A percentile compares a stretch with the other conserved stretches of the same genome.
phyloP scores from a whole-genome alignment of 2,888 invertebrate genomes.

The Dendrolimus houi region DNA sequence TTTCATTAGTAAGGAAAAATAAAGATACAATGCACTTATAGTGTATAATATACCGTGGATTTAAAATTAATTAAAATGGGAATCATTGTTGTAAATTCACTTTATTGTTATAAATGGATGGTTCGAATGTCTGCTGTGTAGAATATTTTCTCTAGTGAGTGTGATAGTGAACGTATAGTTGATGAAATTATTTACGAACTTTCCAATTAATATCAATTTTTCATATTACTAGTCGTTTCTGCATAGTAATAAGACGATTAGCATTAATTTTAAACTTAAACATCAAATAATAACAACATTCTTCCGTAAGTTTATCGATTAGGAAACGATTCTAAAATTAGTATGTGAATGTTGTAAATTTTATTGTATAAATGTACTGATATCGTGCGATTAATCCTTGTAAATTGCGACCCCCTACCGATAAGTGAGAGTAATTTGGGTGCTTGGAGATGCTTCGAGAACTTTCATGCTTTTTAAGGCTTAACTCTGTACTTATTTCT shows the following conservation, averaged over 20 bases:
- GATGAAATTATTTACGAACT: no score
- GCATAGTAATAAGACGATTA: not conserved
- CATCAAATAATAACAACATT: not conserved
- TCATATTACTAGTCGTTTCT: conserved; percentile 1
- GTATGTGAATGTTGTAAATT: not conserved
- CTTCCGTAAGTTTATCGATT: not conserved
- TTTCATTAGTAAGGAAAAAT: no score
- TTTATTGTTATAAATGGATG: no score
- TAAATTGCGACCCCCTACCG: not conserved
- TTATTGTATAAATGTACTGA: not conserved
- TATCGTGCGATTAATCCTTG: not conserved
- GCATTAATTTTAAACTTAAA: not conserved
- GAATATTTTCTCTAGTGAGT: no score
- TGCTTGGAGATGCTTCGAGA: conserved; percentile 37
- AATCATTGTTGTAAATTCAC: no score
- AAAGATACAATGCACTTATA: no score
- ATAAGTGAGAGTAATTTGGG: conserved; percentile 30
- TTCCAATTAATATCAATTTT: no score
- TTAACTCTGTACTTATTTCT: conserved; percentile 39
- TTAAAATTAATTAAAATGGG: no score
- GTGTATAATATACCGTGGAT: no score
- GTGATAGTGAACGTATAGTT: no score
- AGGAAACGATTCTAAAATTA: not conserved
- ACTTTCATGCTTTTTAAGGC: conserved; percentile 31
- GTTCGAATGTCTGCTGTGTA: no score